Evolutionary conservation across 2,113 vertebrate species (phyloP).

Genomic region (Protobothrops mucrosquamatus): DNA sequence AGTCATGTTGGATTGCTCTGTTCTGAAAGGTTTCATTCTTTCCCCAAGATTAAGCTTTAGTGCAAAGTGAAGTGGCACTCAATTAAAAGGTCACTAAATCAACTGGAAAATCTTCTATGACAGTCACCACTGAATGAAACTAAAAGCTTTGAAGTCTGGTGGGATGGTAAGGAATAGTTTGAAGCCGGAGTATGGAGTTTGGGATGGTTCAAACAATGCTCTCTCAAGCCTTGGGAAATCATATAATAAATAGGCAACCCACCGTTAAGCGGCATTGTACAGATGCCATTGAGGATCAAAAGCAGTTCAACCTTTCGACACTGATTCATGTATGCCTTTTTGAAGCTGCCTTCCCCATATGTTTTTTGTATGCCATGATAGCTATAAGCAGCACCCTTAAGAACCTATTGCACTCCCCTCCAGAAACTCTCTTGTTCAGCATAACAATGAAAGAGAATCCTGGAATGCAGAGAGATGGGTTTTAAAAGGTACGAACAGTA

Average conservation of each 20-base stretch:
- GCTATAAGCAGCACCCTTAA: conserved; percentile 35
- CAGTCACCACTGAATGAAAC: background rate
- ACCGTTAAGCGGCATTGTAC: background rate
- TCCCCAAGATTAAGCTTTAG: conserved; percentile 43
- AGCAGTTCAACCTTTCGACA: conserved; percentile 11
- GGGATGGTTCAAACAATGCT: background rate
- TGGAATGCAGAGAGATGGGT: conserved; percentile 52
- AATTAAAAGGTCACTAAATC: conserved; percentile 42
- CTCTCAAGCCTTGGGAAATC: background rate
- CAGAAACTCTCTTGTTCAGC: conserved; percentile 42
- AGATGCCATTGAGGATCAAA: background rate
- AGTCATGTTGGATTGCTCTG: conserved; percentile 13
- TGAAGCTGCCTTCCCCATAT: conserved; percentile 32
- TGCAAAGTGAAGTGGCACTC: conserved; percentile 29
- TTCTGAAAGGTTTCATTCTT: conserved; percentile 32
- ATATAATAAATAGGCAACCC: conserved; percentile 4
- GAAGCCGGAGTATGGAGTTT: background rate
- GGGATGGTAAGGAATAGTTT: background rate
- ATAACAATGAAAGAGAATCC: conserved; percentile 47
- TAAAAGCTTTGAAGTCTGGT: background rate
- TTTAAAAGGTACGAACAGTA: conserved; percentile 28
- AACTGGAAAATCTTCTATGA: conserved; percentile 14
- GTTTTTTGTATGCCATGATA: conserved; percentile 35
- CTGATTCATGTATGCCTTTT: background rate
- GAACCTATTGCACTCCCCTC: conserved; percentile 21